Conservation (phyloP, 2,888 invertebrate genomes). For the Mesorhabditis belari region DNA sequence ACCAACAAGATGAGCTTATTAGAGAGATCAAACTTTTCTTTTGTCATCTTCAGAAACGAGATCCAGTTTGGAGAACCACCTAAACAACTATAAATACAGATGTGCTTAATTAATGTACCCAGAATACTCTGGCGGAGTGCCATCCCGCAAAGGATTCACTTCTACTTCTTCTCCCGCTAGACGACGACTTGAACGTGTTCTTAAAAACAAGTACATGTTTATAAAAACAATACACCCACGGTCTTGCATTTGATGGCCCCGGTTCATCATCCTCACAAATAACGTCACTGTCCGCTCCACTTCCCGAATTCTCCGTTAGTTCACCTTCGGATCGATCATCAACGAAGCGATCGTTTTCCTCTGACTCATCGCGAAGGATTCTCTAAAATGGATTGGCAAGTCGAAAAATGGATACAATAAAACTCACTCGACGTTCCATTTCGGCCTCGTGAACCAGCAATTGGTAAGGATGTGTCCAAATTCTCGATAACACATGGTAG, state of each 20-base stretch:
- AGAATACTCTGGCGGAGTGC: neutral
- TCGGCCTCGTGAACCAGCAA: conserved; percentile 56
- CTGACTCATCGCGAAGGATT: conserved; percentile 24
- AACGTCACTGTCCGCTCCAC: conserved; percentile 1
- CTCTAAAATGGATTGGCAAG: conserved; percentile 5
- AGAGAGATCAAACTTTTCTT: conserved; percentile 57
- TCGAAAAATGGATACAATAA: neutral
- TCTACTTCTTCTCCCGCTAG: neutral
- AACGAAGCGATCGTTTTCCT: conserved; percentile 26
- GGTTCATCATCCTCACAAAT: neutral
- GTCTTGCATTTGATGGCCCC: neutral
- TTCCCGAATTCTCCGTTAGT: neutral
- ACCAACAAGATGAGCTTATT: conserved; percentile 63
- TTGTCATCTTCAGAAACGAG: conserved; percentile 67
- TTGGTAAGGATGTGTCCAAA: conserved; percentile 63
- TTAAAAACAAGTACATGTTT: too few relatives aligned
- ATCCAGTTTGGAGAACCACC: conserved; percentile 25
- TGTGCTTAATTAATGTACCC: too few relatives aligned
- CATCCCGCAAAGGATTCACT: neutral
- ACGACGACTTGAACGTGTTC: neutral
- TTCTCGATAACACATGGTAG: conserved; percentile 60
- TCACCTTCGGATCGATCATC: conserved; percentile 7
- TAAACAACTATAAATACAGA: too few relatives aligned
- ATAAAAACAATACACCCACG: too few relatives aligned
- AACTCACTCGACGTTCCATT: conserved; percentile 35